Conservation (phyloP, 2,888 invertebrate genomes). For the Diadegma fenestrale region DNA sequence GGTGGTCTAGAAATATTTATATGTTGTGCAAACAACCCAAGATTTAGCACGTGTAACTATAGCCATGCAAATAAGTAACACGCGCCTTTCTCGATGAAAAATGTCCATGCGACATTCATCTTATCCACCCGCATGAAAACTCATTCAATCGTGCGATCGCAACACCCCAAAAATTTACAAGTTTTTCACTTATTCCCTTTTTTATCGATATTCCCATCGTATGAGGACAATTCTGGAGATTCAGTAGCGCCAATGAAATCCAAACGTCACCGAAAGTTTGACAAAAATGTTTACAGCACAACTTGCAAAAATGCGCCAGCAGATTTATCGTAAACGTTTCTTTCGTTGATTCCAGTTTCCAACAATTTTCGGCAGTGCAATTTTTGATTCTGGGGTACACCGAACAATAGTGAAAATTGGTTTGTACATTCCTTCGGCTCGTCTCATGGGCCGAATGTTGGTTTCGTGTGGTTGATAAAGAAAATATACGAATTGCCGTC, state of each 20-base stretch:
- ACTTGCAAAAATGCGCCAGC: no score
- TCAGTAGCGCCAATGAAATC: no score
- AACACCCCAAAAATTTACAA: background rate
- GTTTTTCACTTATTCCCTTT: background rate
- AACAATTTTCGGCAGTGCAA: no score
- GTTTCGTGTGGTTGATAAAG: background rate
- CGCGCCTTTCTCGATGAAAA: constrained; percentile 13
- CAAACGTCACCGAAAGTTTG: no score
- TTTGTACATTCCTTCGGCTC: no score
- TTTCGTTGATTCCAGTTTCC: no score
- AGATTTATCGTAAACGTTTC: no score
- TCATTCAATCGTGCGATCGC: background rate
- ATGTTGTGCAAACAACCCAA: constrained; percentile 28
- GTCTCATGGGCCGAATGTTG: background rate
- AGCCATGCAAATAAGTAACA: constrained; percentile 9
- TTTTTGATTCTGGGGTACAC: no score
- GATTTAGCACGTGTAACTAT: constrained; percentile 2
- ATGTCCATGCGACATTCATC: background rate
- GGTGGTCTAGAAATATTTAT: constrained; percentile 61
- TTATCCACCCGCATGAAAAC: constrained; percentile 3
- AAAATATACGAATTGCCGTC: background rate
- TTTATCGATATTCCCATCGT: background rate
- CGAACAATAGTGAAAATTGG: no score
- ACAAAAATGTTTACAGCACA: no score
- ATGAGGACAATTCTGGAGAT: no score